Evolutionary conservation across 2,797 vertebrate species (phyloP).

Genomic region (Prionace glauca): DNA sequence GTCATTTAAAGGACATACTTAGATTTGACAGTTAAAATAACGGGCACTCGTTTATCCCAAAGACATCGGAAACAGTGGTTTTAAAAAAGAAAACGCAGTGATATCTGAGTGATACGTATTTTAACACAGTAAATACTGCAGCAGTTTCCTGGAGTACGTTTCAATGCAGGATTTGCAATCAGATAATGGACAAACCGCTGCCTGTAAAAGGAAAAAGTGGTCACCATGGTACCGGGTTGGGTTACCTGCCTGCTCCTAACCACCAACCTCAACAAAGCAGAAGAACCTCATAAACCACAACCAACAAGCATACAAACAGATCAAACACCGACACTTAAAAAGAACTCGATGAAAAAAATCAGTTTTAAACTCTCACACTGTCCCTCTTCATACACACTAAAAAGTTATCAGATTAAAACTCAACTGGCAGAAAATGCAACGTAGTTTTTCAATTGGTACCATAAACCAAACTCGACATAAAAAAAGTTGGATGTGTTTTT

Average conservation of each 20-base stretch:
- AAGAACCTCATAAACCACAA: neutral
- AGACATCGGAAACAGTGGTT: neutral
- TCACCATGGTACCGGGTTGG: conserved; percentile 12
- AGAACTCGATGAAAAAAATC: neutral
- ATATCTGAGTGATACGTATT: neutral
- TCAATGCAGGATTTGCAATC: neutral
- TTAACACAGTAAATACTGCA: neutral
- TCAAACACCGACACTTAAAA: neutral
- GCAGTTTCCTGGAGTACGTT: neutral
- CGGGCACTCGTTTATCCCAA: neutral
- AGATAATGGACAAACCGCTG: no score
- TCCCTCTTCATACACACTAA: no score
- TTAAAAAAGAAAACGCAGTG: neutral
- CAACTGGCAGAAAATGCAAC: neutral
- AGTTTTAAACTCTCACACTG: neutral
- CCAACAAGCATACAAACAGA: no score
- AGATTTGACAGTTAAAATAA: neutral
- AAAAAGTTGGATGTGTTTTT: neutral
- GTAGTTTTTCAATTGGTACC: neutral
- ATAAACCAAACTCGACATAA: neutral
- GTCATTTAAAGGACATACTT: no score
- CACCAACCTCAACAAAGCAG: neutral
- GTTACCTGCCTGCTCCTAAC: neutral
- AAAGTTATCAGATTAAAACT: neutral
- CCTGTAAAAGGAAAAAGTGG: neutral